phyloP scores from a whole-genome alignment of 1,140 invertebrate genomes.

The Platyscapa corneri region DNA sequence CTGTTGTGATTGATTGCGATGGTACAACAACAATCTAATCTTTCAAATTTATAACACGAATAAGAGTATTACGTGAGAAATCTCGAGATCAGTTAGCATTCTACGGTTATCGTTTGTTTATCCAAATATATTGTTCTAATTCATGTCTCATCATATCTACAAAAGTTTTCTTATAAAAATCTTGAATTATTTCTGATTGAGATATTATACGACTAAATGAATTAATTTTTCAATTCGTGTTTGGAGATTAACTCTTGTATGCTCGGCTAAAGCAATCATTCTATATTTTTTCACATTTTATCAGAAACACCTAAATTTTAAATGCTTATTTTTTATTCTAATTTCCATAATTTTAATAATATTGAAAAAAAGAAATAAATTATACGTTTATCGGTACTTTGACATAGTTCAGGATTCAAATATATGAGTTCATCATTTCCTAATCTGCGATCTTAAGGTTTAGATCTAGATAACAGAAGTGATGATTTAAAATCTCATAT shows the following conservation, averaged over 20 bases:
- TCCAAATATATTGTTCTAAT: neutral
- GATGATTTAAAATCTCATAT: slow-evolving; percentile 78
- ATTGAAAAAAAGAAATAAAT: neutral
- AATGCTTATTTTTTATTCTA: neutral
- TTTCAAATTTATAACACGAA: neutral
- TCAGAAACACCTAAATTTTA: slow-evolving; percentile 71
- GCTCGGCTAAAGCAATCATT: slow-evolving; percentile 78
- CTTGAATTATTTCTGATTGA: slow-evolving; percentile 74
- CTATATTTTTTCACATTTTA: slow-evolving; percentile 75
- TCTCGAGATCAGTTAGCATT: slow-evolving; percentile 61
- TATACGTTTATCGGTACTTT: slow-evolving; percentile 65
- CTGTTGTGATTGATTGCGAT: too few relatives aligned
- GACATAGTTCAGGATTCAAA: slow-evolving; percentile 84
- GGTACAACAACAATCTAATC: slow-evolving; percentile 60
- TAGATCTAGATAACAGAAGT: slow-evolving; percentile 78
- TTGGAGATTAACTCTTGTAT: slow-evolving; percentile 80
- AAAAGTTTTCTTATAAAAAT: slow-evolving; percentile 76
- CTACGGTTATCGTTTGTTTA: neutral
- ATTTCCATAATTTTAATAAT: neutral
- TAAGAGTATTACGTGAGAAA: neutral
- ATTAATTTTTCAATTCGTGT: slow-evolving; percentile 78
- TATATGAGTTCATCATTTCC: slow-evolving; percentile 78
- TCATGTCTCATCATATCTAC: slow-evolving; percentile 77
- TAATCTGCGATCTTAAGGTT: slow-evolving; percentile 78
- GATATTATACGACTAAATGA: slow-evolving; percentile 75